These are phyloP conservation scores for Anthopleura xanthogrammica DNA, from an alignment of 92 coral and sea anemone genomes.

Conservation along the genomic window DNA sequence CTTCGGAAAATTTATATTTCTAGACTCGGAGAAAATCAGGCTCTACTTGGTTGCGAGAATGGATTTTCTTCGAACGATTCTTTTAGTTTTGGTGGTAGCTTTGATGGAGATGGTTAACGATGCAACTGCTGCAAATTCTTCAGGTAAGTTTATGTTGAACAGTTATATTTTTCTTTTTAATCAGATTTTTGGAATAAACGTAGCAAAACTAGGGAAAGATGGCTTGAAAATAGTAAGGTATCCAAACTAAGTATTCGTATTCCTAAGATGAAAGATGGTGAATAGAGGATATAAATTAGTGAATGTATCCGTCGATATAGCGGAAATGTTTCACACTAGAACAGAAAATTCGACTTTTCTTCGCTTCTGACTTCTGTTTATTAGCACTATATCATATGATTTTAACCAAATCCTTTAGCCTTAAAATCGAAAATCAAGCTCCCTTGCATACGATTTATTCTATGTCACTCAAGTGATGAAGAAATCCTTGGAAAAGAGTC, in stretches of 20 bases:
- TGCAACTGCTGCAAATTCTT: slow-evolving; percentile 5
- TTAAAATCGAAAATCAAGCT: not conserved
- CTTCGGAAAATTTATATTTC: not conserved
- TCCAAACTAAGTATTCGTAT: not conserved
- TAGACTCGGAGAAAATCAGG: not conserved
- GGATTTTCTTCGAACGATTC: slow-evolving; percentile 22
- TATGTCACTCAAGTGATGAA: not conserved
- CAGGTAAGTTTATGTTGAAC: slow-evolving; percentile 9
- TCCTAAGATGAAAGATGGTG: not conserved
- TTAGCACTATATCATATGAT: not conserved
- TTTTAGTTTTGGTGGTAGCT: slow-evolving; percentile 27
- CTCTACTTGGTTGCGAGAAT: slow-evolving; percentile 1
- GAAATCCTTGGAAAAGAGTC: not conserved
- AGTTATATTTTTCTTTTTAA: not conserved
- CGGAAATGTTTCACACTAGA: not conserved
- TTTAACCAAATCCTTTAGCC: not conserved
- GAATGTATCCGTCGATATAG: not conserved
- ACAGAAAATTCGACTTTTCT: not conserved
- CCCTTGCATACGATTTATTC: not conserved
- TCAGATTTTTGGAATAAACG: slow-evolving; percentile 7
- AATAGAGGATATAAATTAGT: not conserved
- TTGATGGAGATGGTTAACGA: slow-evolving; percentile 14
- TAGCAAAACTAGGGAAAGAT: not conserved
- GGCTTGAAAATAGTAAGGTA: not conserved
- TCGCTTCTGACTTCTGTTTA: not conserved